phyloP scores from a whole-genome alignment of 1,140 invertebrate genomes.

The Drosophila littoralis region DNA sequence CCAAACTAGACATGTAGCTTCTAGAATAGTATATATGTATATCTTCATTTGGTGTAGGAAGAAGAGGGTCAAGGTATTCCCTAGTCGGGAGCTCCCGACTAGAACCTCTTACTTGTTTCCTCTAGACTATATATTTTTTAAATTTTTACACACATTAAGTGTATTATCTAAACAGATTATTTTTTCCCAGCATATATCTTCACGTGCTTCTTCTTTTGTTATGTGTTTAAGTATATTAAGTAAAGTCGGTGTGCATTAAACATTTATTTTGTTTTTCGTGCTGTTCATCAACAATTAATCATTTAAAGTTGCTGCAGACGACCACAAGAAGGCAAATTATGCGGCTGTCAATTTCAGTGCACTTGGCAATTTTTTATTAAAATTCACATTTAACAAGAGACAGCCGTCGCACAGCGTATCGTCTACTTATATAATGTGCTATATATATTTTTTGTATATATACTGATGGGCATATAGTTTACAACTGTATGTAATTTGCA shows the following conservation, averaged over 20 bases:
- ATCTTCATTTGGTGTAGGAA: too few relatives aligned
- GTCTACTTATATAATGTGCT: slow-evolving; percentile 11
- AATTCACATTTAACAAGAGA: slow-evolving; percentile 38
- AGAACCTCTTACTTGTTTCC: too few relatives aligned
- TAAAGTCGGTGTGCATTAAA: slow-evolving; percentile 23
- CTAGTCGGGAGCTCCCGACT: too few relatives aligned
- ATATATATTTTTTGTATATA: slow-evolving; percentile 5
- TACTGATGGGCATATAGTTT: slow-evolving; percentile 25
- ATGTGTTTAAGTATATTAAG: not conserved
- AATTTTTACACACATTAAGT: too few relatives aligned
- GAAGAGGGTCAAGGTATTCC: too few relatives aligned
- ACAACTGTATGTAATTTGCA: slow-evolving; percentile 31
- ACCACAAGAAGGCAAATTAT: slow-evolving; percentile 47
- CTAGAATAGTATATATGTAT: too few relatives aligned
- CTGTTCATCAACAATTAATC: slow-evolving; percentile 50
- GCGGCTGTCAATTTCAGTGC: slow-evolving; percentile 53
- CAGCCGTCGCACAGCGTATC: slow-evolving; percentile 24
- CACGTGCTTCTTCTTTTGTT: not conserved
- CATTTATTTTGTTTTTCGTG: slow-evolving; percentile 14
- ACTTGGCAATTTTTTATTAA: slow-evolving; percentile 58
- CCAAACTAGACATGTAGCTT: too few relatives aligned
- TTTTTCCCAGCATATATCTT: too few relatives aligned
- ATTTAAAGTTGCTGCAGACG: slow-evolving; percentile 41
- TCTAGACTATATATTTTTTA: too few relatives aligned
- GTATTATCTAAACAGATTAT: too few relatives aligned